Conservation (phyloP, 2,113 vertebrate species). For the Eupsittula cactorum region DNA sequence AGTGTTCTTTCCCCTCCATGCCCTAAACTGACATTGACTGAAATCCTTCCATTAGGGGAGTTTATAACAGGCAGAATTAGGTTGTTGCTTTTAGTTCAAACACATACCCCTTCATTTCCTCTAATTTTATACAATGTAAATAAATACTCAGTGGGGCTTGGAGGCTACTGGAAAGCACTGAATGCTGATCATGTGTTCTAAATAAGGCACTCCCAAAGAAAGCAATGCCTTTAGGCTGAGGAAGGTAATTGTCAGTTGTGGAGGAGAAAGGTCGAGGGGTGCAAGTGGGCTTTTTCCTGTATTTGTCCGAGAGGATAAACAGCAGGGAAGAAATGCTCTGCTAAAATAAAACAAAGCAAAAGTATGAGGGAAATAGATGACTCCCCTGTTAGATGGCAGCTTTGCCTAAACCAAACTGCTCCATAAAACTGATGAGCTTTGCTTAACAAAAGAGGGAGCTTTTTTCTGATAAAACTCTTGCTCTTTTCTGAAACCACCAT, state of each 20-base stretch:
- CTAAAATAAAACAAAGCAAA: constrained; percentile 60
- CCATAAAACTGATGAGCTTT: background rate
- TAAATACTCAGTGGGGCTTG: constrained; percentile 75
- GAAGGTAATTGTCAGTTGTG: constrained; percentile 73
- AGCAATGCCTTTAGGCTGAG: constrained; percentile 77
- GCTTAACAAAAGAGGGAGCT: background rate
- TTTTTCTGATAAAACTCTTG: background rate
- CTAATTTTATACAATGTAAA: constrained; percentile 81
- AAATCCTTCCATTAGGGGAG: constrained; percentile 70
- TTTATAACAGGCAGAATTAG: constrained; percentile 56
- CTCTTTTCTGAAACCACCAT: background rate
- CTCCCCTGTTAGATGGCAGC: background rate
- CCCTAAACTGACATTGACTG: constrained; percentile 68
- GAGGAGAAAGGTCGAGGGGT: constrained; percentile 76
- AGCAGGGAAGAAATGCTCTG: constrained; percentile 64
- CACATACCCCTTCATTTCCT: constrained; percentile 80
- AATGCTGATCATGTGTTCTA: constrained; percentile 77
- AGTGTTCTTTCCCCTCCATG: background rate
- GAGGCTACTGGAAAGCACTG: constrained; percentile 76
- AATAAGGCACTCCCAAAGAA: constrained; percentile 78
- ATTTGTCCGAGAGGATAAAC: constrained; percentile 77
- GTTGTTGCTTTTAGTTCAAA: constrained; percentile 68
- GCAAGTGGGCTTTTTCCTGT: constrained; percentile 83
- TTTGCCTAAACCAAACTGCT: constrained; percentile 59
- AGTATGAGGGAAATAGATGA: constrained; percentile 49